These are phyloP conservation scores for Acridotheres tristis DNA, from an alignment of 2,797 vertebrate species.

Conservation along the genomic window DNA sequence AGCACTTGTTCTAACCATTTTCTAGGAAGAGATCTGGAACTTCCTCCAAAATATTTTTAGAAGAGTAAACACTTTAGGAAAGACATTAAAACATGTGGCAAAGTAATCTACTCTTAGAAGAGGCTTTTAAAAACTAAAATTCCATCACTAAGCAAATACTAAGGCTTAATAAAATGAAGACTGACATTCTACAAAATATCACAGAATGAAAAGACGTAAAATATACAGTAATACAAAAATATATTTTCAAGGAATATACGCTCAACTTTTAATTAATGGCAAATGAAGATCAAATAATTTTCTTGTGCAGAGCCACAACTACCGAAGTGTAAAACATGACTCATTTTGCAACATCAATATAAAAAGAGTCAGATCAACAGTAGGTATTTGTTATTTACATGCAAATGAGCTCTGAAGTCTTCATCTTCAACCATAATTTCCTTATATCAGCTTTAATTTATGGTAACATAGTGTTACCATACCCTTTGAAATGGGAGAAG, in stretches of 20 bases:
- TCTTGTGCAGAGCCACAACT: background rate
- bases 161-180: background rate
- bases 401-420: background rate
- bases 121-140: background rate
- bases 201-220: background rate
- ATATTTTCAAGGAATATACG: background rate
- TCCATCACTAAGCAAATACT: background rate
- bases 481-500: background rate
- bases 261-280: background rate
- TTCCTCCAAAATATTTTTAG: background rate
- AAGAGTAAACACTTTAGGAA: background rate
- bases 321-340: background rate
- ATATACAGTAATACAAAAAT: background rate
- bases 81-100: background rate
- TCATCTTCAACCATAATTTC: background rate
- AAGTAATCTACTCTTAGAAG: background rate
- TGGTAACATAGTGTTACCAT: background rate
- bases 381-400: background rate
- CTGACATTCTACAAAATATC: background rate
- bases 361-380: background rate
- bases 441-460: background rate
- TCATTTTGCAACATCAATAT: background rate
- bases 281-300: background rate
- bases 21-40: background rate
- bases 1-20: background rate